Base-by-base conservation (phyloP, 2,888 invertebrate genomes). In the Sthenelais limicola region DNA sequence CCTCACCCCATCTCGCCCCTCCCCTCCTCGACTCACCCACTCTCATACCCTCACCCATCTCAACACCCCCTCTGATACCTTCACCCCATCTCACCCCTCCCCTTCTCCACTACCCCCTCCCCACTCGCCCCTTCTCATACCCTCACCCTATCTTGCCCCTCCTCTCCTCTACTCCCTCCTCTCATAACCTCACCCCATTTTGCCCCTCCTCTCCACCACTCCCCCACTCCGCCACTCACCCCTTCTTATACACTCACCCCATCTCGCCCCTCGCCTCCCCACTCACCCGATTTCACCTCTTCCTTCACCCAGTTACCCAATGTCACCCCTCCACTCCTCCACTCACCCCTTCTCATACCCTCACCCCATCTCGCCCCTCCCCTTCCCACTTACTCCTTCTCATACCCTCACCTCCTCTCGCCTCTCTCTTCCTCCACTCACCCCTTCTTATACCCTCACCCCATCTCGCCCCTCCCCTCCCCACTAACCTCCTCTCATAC, bases 41-140 rank as follows among this genome's bases (percentile, higher is more conserved):
- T 56, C 56, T 32, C n/a, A n/a, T n/a, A n/a, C n/a, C 54, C 54
- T 9, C 32, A 21, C 54, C n/a, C 32, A 7, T 28, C 54, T n/a
- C 24, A 30, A 54, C 54, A 15, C 51, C 21, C n/a, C n/a, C 21
- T 51, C n/a, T 5, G 7, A 12, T 52, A 51, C 51, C 43, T 21
- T 24, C 18, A n/a, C 51, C 51, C 51, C n/a, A 51, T n/a, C 51
- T 12, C 21, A n/a, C 7, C 51, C 21, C 21, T 5, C 51, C 21
- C 21, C 5, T n/a, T n/a, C 21, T 51, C 51, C 51, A n/a, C 24
- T n/a, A 21, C 51, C 9, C 51, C 51, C 51, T 51, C 7, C n/a
- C 9, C 51, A 51, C 51, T n/a, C 51, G 43, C 12, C 9, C 12
- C 18, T 18, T 18, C 43, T 43, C 9, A 9, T 18, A 43, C 43